A percentile compares a stretch with the other conserved stretches of the same genome.
phyloP scores from a whole-genome alignment of 2,888 invertebrate genomes.

The Peribatodes rhomboidaria region DNA sequence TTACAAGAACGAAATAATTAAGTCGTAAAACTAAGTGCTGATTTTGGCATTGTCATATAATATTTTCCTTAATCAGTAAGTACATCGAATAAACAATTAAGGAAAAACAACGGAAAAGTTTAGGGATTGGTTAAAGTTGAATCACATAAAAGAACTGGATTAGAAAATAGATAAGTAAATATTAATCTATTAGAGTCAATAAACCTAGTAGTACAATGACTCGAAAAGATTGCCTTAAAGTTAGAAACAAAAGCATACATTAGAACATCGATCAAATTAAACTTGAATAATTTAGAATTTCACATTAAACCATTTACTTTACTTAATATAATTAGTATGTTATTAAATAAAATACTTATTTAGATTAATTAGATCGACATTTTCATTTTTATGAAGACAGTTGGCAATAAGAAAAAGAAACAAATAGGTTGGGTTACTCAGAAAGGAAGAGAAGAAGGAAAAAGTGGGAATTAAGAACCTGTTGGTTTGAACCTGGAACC shows the following conservation, averaged over 20 bases:
- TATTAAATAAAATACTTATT: too few species aligned
- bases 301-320: too few species aligned
- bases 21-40: neutral
- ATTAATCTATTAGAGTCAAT: neutral
- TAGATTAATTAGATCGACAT: too few species aligned
- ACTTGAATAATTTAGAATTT: too few species aligned
- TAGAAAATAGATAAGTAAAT: slow-evolving; percentile 1
- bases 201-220: neutral
- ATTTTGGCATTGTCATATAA: neutral
- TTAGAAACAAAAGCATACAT: neutral
- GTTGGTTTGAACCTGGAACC: too few species aligned
- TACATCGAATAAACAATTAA: neutral
- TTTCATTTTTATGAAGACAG: too few species aligned
- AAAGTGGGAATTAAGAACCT: too few species aligned
- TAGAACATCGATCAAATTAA: neutral
- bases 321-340: too few species aligned
- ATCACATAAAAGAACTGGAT: neutral
- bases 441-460: too few species aligned
- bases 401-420: too few species aligned
- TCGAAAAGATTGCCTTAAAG: too few species aligned
- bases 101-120: neutral
- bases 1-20: neutral
- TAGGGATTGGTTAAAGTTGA: slow-evolving; percentile 3
- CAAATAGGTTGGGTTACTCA: too few species aligned
- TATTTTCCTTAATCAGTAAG: neutral